Evolutionary conservation across 92 coral and sea anemone genomes (phyloP).

Genomic region (Plumapathes pennacea): DNA sequence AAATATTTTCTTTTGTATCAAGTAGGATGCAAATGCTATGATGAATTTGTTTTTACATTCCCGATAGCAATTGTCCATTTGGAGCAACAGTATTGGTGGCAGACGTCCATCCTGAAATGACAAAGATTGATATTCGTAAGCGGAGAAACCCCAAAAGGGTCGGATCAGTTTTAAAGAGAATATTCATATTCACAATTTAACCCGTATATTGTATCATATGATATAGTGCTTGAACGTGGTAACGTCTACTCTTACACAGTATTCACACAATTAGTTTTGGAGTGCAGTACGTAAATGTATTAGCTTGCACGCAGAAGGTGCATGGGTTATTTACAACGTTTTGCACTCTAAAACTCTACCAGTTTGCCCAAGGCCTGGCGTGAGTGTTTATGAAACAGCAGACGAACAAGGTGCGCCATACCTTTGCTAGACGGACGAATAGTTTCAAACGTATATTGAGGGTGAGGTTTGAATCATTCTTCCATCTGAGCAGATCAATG

Average conservation of each 20-base stretch:
- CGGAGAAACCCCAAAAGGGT: too few species aligned
- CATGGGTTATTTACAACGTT: too few species aligned
- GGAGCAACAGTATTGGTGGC: constrained; percentile 28
- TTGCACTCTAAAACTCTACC: too few species aligned
- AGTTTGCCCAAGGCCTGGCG: too few species aligned
- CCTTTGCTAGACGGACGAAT: constrained; percentile 19
- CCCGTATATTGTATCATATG: too few species aligned
- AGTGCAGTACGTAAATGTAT: too few species aligned
- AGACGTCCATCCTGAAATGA: constrained; percentile 18
- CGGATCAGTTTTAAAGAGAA: neutral
- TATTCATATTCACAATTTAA: neutral
- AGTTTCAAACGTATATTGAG: constrained; percentile 7
- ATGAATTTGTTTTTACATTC: constrained; percentile 35
- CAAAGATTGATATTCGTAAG: neutral
- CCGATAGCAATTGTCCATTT: constrained; percentile 43
- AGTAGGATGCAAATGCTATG: constrained; percentile 11
- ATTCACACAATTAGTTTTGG: too few species aligned
- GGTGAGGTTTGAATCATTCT: constrained; percentile 23
- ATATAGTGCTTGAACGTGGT: too few species aligned
- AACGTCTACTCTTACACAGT: too few species aligned
- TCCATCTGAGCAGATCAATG: constrained; percentile 17
- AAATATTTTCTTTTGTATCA: constrained; percentile 10
- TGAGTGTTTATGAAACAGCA: too few species aligned
- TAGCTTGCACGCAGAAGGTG: too few species aligned
- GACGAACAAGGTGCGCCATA: neutral